Conservation (phyloP, 1,140 invertebrate genomes). For the Cepaea nemoralis region DNA sequence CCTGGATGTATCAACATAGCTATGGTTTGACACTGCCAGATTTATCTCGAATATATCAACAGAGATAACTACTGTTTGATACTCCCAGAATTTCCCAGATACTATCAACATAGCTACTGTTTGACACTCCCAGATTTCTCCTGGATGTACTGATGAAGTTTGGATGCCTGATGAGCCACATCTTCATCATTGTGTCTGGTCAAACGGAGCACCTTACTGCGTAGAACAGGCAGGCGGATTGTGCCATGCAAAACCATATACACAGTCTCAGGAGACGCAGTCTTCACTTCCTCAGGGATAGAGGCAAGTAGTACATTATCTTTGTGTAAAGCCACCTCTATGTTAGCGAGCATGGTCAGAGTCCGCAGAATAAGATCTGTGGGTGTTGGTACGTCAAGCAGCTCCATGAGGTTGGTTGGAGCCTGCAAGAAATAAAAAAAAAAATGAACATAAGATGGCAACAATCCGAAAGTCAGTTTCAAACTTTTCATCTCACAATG, state of each 20-base stretch:
- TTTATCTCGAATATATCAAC: too few relatives aligned
- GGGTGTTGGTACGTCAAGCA: constrained; percentile 71
- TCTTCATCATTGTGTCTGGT: constrained; percentile 74
- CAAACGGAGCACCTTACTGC: constrained; percentile 73
- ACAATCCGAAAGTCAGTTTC: too few relatives aligned
- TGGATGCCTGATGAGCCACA: constrained; percentile 71
- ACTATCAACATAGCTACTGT: too few relatives aligned
- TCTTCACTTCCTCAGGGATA: constrained; percentile 75
- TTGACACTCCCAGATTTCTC: too few relatives aligned
- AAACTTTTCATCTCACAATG: too few relatives aligned
- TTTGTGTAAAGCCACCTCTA: constrained; percentile 72
- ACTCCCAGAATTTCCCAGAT: too few relatives aligned
- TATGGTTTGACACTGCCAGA: too few relatives aligned
- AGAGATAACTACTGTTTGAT: too few relatives aligned
- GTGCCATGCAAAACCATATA: constrained; percentile 75
- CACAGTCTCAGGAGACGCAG: constrained; percentile 77
- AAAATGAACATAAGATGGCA: too few relatives aligned
- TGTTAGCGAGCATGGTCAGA: constrained; percentile 75
- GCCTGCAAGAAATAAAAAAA: constrained; percentile 71
- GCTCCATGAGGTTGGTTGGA: constrained; percentile 73
- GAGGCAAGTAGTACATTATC: constrained; percentile 72
- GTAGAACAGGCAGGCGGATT: constrained; percentile 71
- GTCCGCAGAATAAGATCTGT: constrained; percentile 75
- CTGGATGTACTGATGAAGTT: constrained; percentile 50
- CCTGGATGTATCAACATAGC: too few relatives aligned